Evolutionary conservation across 37 sponge, comb jelly and placozoan species (phyloP), one percentile per base, ranked within the genome.

Genomic region (Chondrilla cf. caribensis): DNA sequence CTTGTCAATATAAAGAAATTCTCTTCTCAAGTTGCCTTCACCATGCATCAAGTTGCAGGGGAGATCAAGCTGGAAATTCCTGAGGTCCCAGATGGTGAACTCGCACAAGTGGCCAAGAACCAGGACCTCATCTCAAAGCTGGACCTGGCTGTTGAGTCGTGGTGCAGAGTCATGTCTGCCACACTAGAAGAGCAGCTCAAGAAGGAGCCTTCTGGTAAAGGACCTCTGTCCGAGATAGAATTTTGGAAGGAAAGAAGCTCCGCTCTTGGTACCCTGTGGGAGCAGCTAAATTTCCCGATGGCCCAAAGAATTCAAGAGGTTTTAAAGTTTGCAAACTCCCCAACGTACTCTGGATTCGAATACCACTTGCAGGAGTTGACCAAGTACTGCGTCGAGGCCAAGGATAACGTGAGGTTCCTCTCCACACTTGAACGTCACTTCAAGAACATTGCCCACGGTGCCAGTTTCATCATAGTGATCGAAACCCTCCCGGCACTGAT

Each of bases 371-470:
- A 62, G 9, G 99, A 99, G 78, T 84, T 99, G 36, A 94, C 71
- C 79, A 94, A 90, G 68, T 92, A 92, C 83, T 94, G 92, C 86
- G 82, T 90, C 24, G 99, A 99, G 60, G 99, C 99, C 59, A 96
- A 89, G 68, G 99, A 99, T 85, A 99, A 99, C 71, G 97, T 99
- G 37, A 95, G 95, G 78, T 99, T 99, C 58, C 89, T 99, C 2
- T 82, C 90, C 25, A 99, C 99, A 39, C 89, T 99, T 32, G 99
- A 99, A 84, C 82, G 99, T 21, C 99, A 99, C 77, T 99, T 99
- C 88, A 99, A 99, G 87, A 96, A 96, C 59, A 82, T 99, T 21
- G 75, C 99, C 25, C 95, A 92, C 79, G 99, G 99, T 58, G 84
- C 93, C 32, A 92, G 90, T 58, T 97, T 97, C 75, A 42, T 81